Conservation (phyloP, 2,797 vertebrate genomes). For the Brotula barbata region DNA sequence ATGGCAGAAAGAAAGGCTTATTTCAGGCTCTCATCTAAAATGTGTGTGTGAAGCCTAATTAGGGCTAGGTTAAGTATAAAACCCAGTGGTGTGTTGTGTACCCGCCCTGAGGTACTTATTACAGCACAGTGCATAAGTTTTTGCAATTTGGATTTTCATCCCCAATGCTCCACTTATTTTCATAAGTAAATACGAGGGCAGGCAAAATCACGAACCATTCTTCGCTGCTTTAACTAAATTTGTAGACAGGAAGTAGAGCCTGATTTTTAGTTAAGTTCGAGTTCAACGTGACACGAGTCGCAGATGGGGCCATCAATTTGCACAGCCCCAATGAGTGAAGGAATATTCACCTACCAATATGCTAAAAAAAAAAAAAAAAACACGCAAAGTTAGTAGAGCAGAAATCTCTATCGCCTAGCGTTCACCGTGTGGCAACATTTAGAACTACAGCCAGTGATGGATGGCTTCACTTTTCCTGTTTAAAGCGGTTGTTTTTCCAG, state of each 20-base stretch:
- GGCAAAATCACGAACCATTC: not conserved
- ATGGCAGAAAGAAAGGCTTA: not conserved
- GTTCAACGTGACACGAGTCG: too few species aligned
- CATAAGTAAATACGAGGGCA: slow-evolving; percentile 33
- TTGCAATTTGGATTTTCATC: slow-evolving; percentile 37
- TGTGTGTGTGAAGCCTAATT: slow-evolving; percentile 32
- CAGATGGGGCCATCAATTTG: slow-evolving; percentile 22
- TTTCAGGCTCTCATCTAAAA: slow-evolving; percentile 25
- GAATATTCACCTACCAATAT: slow-evolving; percentile 12
- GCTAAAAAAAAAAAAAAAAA: slow-evolving; percentile 45
- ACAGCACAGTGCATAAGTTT: slow-evolving; percentile 23
- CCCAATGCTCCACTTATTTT: slow-evolving; percentile 30
- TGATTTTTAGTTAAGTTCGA: slow-evolving; percentile 1
- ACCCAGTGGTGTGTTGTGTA: slow-evolving; percentile 22
- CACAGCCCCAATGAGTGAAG: slow-evolving; percentile 5
- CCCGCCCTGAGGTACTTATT: slow-evolving; percentile 33
- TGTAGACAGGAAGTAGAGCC: slow-evolving; percentile 13
- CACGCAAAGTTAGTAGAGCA: slow-evolving; percentile 29
- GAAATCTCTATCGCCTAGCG: slow-evolving; percentile 34
- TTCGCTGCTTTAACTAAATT: not conserved
- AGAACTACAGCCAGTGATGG: slow-evolving; percentile 42
- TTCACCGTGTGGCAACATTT: slow-evolving; percentile 43
- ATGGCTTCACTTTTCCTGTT: slow-evolving; percentile 8
- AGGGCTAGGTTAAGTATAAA: slow-evolving; percentile 33
- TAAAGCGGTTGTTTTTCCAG: slow-evolving; percentile 19